Evolutionary conservation across 2,113 vertebrate species (phyloP), one percentile per base, ranked within the genome.

Genomic region (Takifugu flavidus): DNA sequence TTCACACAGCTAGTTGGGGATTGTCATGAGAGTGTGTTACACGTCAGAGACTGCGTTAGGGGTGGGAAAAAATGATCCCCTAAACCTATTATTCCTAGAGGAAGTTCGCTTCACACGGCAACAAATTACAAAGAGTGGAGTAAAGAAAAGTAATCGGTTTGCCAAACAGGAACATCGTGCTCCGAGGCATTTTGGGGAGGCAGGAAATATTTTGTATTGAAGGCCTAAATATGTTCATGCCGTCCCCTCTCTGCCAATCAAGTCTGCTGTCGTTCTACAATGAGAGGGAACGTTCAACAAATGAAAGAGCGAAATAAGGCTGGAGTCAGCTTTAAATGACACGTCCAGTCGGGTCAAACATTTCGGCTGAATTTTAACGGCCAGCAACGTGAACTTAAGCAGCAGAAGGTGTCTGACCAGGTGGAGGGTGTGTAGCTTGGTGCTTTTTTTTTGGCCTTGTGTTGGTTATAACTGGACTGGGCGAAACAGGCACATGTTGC

Each of bases 161-260:
- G 28, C 52, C 29, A 45, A 57, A 42, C 31, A 1, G 25, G 14
- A 54, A n/a, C 66, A 59, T 59, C 25, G 6, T 56, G 46, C 56
- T 62, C 47, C 26, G 1, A 74, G 67, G 78, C 25, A 15, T 77
- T 53, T 49, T 6, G 49, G 75, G 67, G 66, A 77, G 80, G 70
- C 80, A 70, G 69, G 73, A 83, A 63, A 72, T 80, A 77, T 87
- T 84, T 82, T 66, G 77, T 74, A 74, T 67, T 83, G 82, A 87
- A 87, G 79, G 67, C 69, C 76, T 77, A 56, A 82, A 87, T 85
- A 75, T 78, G 49, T 79, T 79, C 73, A 64, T 71, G 86, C 78
- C 82, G 71, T 65, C 60, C 65, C 74, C 29, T 49, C 56, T 80
- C 66, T 76, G 72, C 70, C 70, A 70, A 65, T 77, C 75, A 74